These are phyloP conservation scores for Argopecten irradians DNA, from an alignment of 1,140 invertebrate genomes.

Conservation along the genomic window DNA sequence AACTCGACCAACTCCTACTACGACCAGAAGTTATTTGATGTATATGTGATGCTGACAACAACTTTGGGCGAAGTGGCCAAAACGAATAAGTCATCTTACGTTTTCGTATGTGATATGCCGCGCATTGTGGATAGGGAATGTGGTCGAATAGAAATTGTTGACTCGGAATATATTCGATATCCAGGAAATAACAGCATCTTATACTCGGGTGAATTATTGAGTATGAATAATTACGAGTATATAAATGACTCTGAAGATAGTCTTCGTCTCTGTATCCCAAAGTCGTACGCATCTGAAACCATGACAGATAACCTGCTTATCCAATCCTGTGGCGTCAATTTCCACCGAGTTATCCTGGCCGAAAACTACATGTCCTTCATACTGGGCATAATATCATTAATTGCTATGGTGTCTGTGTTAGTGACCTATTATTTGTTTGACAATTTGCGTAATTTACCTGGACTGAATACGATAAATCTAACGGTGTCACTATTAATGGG, in stretches of 20 bases:
- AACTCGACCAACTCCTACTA: conserved; percentile 64
- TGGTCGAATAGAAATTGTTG: conserved; percentile 75
- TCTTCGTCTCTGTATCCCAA: conserved; percentile 62
- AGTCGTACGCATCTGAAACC: conserved; percentile 36
- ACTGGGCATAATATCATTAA: conserved; percentile 68
- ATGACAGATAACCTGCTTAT: not conserved
- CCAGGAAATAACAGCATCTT: conserved; percentile 57
- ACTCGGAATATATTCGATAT: conserved; percentile 73
- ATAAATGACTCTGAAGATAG: conserved; percentile 47
- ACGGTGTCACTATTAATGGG: conserved; percentile 77
- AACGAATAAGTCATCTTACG: conserved; percentile 49
- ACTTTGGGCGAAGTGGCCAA: conserved; percentile 53
- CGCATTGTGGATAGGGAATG: conserved; percentile 64
- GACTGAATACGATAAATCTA: conserved; percentile 79
- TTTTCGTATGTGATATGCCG: conserved; percentile 66
- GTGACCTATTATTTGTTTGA: conserved; percentile 77
- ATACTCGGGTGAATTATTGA: conserved; percentile 56
- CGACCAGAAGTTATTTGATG: conserved; percentile 64
- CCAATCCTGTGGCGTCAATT: conserved; percentile 52
- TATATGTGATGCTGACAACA: conserved; percentile 61
- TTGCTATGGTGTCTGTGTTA: conserved; percentile 69
- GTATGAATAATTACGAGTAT: conserved; percentile 62
- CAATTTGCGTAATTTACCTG: conserved; percentile 79
- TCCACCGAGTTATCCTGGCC: conserved; percentile 51
- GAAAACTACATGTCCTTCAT: conserved; percentile 67